Base-by-base conservation (phyloP, 53 echinoderm and acorn worm genomes). In the Pentamera pediparva region DNA sequence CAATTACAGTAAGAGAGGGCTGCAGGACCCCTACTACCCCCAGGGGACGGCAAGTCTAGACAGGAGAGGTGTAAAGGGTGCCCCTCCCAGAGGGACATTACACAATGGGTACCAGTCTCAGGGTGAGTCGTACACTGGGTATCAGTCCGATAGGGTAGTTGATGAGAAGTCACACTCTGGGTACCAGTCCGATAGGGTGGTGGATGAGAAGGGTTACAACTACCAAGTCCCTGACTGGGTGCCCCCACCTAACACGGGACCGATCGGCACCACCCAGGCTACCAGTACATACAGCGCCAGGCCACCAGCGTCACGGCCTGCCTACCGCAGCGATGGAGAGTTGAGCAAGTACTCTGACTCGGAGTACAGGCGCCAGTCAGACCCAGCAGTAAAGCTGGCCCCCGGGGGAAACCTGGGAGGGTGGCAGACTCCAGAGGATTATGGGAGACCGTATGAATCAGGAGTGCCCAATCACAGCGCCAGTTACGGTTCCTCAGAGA, bases 261-360 rank as follows among this genome's bases (percentile, higher is more conserved):
- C 67, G 24, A 82, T 20, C 36, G 52, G 69, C 38, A 40, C 57
- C 11, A 69, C 82, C 22, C 80, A 58, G 8, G 56, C 69, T 1
- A 31, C 63, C 19, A 55, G 56, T 13, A 57, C 22, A 57, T 43
- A 58, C 35, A 59, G 61, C 6, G 36, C 55, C 36, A 49, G 50
- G 26, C 50, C 76, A 4, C 58, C 33, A 19, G 71, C 15, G 51
- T 78, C 84, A 15, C 59, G 62, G 32, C 77, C 69, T 15, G 47
- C 61, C 25, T 84, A 84, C 39, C 60, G 84, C n/a, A 84, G 84
- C 62, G 84, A 84, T 77, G 84, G 84, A 12, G 84, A 84, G 24
- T 35, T 84, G 26, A 84, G 78, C 49, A 70, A 83, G 34, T 48
- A 58, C 17, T 61, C 84, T 0, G 62, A 73, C 31, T 25, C 70